phyloP scores from a whole-genome alignment of 2,113 vertebrate species.

The Engraulis encrasicolus region DNA sequence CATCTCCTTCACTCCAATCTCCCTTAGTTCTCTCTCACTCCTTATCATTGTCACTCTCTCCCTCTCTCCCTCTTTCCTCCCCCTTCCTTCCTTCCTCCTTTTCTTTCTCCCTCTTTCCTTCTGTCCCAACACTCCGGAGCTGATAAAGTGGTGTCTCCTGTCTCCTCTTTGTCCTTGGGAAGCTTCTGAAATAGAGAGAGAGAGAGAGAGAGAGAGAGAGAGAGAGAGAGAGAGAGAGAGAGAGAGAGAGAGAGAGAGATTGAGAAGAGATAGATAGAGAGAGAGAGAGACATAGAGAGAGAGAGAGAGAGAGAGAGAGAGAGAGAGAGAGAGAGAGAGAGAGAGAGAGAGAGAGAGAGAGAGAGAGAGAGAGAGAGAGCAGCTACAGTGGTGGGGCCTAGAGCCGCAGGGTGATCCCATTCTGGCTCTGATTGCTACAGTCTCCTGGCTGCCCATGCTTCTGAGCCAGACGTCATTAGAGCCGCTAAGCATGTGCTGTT shows the following conservation, averaged over 20 bases:
- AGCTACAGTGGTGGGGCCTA: too few species aligned
- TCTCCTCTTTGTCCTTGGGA: constrained; percentile 79
- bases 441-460: constrained; percentile 67
- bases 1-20: not conserved
- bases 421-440: constrained; percentile 76
- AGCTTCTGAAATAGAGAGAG: constrained; percentile 44
- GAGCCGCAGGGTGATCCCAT: constrained; percentile 69
- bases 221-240: constrained; percentile 32
- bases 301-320: constrained; percentile 34
- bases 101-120: not conserved
- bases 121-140: not conserved
- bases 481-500: constrained; percentile 57
- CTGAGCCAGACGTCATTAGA: constrained; percentile 54
- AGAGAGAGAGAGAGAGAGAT: constrained; percentile 45
- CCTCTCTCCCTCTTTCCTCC: not conserved
- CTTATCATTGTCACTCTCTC: not conserved
- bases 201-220: constrained; percentile 54
- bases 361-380: constrained; percentile 59
- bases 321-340: constrained; percentile 55
- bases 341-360: not conserved
- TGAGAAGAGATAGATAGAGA: too few species aligned
- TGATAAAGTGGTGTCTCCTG: constrained; percentile 27
- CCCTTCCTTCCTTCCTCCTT: not conserved
- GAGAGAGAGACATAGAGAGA: constrained; percentile 40
- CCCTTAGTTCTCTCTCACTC: not conserved